Percentiles rank a stretch among this genome's conserved stretches.
These are phyloP conservation scores for Phengaris alcon DNA, from an alignment of 2,888 invertebrate genomes.

Conservation along the genomic window DNA sequence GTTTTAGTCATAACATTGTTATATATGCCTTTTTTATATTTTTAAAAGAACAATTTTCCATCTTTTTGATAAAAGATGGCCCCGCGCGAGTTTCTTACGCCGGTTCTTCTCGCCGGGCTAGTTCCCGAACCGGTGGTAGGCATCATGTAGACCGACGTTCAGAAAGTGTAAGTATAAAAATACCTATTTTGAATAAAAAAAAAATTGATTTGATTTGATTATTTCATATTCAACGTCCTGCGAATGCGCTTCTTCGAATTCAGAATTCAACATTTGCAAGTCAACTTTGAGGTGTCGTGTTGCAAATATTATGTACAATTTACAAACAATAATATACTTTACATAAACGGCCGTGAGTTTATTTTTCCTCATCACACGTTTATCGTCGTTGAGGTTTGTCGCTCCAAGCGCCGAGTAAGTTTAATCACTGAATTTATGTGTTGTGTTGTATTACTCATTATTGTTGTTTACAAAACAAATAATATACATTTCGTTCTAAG, in stretches of 20 bases:
- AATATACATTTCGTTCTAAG: neutral
- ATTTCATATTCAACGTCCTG: neutral
- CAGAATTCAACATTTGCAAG: neutral
- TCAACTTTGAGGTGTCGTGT: constrained; percentile 5
- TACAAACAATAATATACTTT: constrained; percentile 1
- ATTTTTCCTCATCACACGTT: neutral
- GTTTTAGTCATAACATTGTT: too few species aligned
- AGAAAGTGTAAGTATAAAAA: too few species aligned
- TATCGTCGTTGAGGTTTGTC: constrained; percentile 9
- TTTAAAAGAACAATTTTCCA: too few species aligned
- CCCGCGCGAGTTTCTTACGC: too few species aligned
- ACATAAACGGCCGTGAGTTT: constrained; percentile 11
- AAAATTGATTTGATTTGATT: neutral
- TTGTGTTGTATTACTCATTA: neutral
- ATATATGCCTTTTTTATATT: too few species aligned
- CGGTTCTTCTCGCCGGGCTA: too few species aligned
- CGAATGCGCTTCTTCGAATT: neutral
- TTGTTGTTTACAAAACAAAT: constrained; percentile 1
- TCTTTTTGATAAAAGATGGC: too few species aligned
- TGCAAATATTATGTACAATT: neutral
- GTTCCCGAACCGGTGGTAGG: too few species aligned
- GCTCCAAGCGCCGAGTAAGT: neutral
- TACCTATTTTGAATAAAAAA: too few species aligned
- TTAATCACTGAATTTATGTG: constrained; percentile 11
- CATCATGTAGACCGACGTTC: too few species aligned